These are phyloP conservation scores for Ametastegia equiseti DNA, from an alignment of 2,888 invertebrate species.

Conservation along the genomic window DNA sequence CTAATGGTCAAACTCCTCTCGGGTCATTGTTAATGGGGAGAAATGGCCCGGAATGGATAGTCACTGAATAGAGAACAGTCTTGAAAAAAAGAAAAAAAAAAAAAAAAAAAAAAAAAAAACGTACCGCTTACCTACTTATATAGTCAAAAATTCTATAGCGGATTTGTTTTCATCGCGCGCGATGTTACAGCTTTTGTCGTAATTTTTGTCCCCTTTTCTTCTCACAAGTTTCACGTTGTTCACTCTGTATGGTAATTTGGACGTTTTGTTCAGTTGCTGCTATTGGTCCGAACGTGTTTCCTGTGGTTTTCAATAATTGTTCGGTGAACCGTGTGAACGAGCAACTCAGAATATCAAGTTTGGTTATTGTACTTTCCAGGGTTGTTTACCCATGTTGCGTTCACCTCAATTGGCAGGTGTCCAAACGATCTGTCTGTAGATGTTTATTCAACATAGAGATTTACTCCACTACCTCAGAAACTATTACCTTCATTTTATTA, in stretches of 20 bases:
- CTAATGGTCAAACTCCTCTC: constrained; percentile 2
- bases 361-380: background rate
- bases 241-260: constrained; percentile 10
- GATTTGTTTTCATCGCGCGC: background rate
- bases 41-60: background rate
- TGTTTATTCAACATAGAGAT: background rate
- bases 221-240: background rate
- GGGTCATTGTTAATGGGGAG: background rate
- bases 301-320: constrained; percentile 23
- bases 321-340: constrained; percentile 6
- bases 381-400: background rate
- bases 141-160: too few relatives aligned
- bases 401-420: background rate
- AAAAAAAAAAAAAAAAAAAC: background rate
- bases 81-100: background rate
- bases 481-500: background rate
- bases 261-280: constrained; percentile 4
- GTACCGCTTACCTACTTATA: too few relatives aligned
- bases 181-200: background rate
- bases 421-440: background rate
- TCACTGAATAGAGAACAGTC: background rate
- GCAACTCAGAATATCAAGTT: background rate
- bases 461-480: background rate
- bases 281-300: constrained; percentile 1
- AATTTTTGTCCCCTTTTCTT: background rate